Percentiles rank a stretch among this genome's conserved stretches.
Conservation (phyloP, 2,113 vertebrate species). For the Cavia aperea region DNA sequence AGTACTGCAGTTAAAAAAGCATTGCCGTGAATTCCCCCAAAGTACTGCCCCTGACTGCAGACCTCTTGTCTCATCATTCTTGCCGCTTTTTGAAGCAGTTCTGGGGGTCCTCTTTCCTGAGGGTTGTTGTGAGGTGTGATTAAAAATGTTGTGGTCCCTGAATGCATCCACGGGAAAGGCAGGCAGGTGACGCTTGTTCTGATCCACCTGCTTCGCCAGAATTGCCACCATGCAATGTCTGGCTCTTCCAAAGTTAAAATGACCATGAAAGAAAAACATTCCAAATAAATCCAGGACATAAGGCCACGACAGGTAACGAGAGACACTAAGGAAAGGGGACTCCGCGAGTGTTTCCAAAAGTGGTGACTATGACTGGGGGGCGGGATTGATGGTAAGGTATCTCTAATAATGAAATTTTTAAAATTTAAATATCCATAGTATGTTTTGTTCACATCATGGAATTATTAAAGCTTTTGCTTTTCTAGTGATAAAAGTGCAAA, state of each 20-base stretch:
- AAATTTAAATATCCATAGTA: neutral
- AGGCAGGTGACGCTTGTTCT: neutral
- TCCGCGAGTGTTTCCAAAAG: neutral
- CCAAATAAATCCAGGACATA: neutral
- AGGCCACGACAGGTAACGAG: neutral
- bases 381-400: neutral
- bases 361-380: no score
- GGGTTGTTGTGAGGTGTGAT: neutral
- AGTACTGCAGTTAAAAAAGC: neutral
- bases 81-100: neutral
- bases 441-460: neutral
- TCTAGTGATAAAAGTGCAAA: neutral
- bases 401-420: neutral
- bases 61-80: neutral
- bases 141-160: neutral
- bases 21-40: neutral
- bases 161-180: neutral
- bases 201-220: neutral
- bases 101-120: neutral
- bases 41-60: neutral
- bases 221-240: neutral
- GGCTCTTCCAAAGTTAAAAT: neutral
- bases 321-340: neutral
- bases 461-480: neutral
- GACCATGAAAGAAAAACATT: neutral